Evolutionary conservation across 2,797 vertebrate genomes (phyloP).

Genomic region (Enteromius argenteus): DNA sequence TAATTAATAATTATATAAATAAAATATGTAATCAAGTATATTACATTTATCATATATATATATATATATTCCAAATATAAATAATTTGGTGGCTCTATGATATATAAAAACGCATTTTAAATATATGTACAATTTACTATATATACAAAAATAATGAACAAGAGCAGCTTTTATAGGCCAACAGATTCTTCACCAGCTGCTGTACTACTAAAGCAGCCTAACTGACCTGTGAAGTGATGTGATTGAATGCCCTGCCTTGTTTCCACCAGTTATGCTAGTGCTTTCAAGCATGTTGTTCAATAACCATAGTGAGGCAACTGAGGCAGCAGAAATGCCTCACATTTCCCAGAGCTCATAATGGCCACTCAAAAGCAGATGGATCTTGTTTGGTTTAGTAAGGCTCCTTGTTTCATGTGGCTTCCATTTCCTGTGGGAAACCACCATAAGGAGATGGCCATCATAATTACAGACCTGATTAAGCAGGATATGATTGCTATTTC

Average conservation of each 20-base stretch:
- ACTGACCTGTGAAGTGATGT: constrained; percentile 39
- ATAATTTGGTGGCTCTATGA: background rate
- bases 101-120: background rate
- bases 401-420: constrained; percentile 58
- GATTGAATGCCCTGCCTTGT: constrained; percentile 21
- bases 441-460: constrained; percentile 48
- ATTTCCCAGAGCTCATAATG: constrained; percentile 52
- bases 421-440: constrained; percentile 45
- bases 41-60: background rate
- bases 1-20: background rate
- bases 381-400: constrained; percentile 42
- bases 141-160: background rate
- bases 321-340: constrained; percentile 49
- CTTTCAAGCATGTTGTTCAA: constrained; percentile 46
- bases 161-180: constrained; percentile 12
- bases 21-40: background rate
- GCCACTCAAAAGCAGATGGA: constrained; percentile 54
- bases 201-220: background rate
- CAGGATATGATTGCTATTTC: constrained; percentile 53
- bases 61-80: background rate
- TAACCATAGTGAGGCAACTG: constrained; percentile 60
- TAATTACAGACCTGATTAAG: constrained; percentile 59
- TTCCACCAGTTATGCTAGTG: constrained; percentile 33
- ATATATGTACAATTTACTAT: background rate
- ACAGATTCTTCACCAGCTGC: constrained; percentile 18